These are phyloP conservation scores for Brachyhypopomus occidentalis DNA, from an alignment of 2,113 vertebrate species.

Conservation along the genomic window DNA sequence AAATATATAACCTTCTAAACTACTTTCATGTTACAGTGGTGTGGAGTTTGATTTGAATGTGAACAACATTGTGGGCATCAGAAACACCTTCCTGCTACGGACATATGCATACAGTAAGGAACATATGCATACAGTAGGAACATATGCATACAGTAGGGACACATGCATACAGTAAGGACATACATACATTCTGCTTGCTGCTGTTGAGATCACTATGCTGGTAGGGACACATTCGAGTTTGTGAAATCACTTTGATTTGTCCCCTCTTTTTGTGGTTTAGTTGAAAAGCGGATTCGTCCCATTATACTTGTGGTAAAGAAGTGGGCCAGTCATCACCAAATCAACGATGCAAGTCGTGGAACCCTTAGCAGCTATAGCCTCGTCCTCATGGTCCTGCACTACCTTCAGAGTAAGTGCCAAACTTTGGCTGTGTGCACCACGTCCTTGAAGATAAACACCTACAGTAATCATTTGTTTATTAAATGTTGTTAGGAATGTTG, in stretches of 20 bases:
- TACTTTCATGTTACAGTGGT: constrained; percentile 71
- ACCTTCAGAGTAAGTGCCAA: constrained; percentile 93
- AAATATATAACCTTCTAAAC: not conserved
- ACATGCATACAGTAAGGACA: constrained; percentile 81
- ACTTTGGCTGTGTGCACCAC: not conserved
- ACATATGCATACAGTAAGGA: constrained; percentile 90
- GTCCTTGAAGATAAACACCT: not conserved
- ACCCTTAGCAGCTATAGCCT: constrained; percentile 96
- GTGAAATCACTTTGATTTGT: not conserved
- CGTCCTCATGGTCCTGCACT: constrained; percentile 96
- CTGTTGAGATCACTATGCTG: not conserved
- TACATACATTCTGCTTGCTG: not conserved
- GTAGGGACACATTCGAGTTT: not conserved
- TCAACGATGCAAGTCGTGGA: constrained; percentile 97
- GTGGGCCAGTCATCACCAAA: constrained; percentile 86
- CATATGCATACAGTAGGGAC: constrained; percentile 87
- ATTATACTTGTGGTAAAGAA: constrained; percentile 92
- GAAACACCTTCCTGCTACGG: constrained; percentile 97
- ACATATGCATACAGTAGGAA: constrained; percentile 88
- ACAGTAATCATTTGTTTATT: not conserved
- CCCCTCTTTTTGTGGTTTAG: constrained; percentile 68
- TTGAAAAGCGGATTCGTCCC: constrained; percentile 89
- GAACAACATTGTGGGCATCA: constrained; percentile 96
- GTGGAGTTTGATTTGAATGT: constrained; percentile 98
- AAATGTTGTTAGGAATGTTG: not conserved